Evolutionary conservation across 2,888 invertebrate genomes (phyloP).

Genomic region (Dicyrtoma fusca): DNA sequence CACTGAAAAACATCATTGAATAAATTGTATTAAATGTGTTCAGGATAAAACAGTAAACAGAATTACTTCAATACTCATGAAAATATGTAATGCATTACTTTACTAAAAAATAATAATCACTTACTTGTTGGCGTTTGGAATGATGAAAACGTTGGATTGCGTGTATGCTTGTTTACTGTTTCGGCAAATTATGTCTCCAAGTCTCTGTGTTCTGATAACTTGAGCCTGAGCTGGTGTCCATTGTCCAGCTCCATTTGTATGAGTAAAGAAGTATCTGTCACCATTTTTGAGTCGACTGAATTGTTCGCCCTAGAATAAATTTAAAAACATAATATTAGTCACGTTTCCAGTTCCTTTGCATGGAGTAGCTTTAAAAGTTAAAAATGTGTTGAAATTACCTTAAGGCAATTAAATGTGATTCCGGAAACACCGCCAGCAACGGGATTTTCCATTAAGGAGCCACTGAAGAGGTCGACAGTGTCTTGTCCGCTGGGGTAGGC

Average conservation of each 20-base stretch:
- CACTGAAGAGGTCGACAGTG: constrained; percentile 52
- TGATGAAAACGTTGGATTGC: constrained; percentile 11
- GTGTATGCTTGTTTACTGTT: constrained; percentile 28
- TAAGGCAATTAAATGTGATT: constrained; percentile 51
- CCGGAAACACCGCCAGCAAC: constrained; percentile 45
- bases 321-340: no score
- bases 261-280: constrained; percentile 54
- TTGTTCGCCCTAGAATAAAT: constrained; percentile 45
- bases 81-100: no score
- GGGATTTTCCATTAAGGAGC: constrained; percentile 46
- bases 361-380: no score
- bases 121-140: neutral
- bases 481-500: constrained; percentile 40
- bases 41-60: neutral
- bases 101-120: neutral
- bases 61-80: no score
- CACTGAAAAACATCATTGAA: neutral
- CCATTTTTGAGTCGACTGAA: constrained; percentile 47
- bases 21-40: no score
- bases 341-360: no score
- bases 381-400: no score
- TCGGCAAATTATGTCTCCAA: constrained; percentile 49
- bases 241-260: constrained; percentile 35
- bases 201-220: constrained; percentile 38
- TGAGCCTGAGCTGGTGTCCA: constrained; percentile 45